Evolutionary conservation across 2,888 invertebrate species (phyloP), one percentile per base, ranked within the genome.

Genomic region (Tachystola acroxantha): DNA sequence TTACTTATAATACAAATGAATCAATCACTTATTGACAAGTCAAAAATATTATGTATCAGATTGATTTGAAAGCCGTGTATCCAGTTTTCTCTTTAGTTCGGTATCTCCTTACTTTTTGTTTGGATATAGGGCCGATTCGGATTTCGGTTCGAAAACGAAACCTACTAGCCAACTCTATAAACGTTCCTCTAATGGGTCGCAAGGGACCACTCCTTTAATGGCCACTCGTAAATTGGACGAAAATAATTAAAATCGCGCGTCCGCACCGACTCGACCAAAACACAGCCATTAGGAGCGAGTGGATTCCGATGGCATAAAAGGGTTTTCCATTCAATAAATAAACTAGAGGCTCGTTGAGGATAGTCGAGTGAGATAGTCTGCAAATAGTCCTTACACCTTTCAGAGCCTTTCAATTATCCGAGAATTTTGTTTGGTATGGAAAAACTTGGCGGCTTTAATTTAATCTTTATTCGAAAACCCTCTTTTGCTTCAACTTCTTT

Each of bases 141-240:
- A n/a, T n/a, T n/a, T n/a, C n/a, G n/a, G n/a, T n/a, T n/a, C n/a
- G n/a, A n/a, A n/a, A n/a, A n/a, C n/a, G n/a, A n/a, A n/a, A n/a
- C n/a, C 9, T 24, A 24, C 24, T n/a, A 27, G 11, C 2, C 11
- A 50, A 9, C 24, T 24, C 24, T 24, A 24, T n/a, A 16, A 16
- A 6, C 65, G 56, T 44, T 57, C 52, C 65, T 67, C 73, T 80
- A 84, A 84, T 80, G 84, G 79, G 70, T 61, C 80, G 46, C 76
- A 47, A 54, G 79, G 80, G 86, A 71, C 71, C 76, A 63, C 62
- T 79, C 66, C 81, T 84, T 80, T 85, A 85, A 85, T 79, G 79
- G 79, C 68, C 70, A 79, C 78, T 80, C 84, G 85, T 86, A 86
- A 86, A 86, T 85, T 85, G 84, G 70, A 75, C 76, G 84, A 82